These are phyloP conservation scores for Seira ritae DNA, from an alignment of 2,888 invertebrate genomes.

Conservation along the genomic window DNA sequence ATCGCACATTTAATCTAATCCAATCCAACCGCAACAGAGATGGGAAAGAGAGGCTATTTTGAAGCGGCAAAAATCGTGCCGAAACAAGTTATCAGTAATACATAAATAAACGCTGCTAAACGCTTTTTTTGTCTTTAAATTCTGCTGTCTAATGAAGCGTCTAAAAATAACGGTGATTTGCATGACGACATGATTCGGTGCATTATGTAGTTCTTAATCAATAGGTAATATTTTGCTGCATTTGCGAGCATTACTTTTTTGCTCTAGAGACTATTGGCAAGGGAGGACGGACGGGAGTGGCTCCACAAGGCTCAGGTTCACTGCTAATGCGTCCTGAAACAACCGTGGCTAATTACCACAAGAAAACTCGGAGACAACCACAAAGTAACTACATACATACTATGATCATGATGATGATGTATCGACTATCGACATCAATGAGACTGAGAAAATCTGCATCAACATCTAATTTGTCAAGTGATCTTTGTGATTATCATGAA, in stretches of 20 bases:
- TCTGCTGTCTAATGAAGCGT: slow-evolving; percentile 4
- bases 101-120: too few species aligned
- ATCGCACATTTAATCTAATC: too few species aligned
- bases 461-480: too few species aligned
- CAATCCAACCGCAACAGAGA: too few species aligned
- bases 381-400: background rate
- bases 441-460: too few species aligned
- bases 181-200: slow-evolving; percentile 7
- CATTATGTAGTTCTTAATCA: background rate
- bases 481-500: too few species aligned
- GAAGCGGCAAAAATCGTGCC: too few species aligned
- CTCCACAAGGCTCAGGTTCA: background rate
- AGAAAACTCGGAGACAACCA: background rate
- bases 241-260: too few species aligned
- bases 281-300: slow-evolving; percentile 27
- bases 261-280: background rate
- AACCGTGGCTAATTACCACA: slow-evolving; percentile 57
- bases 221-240: background rate
- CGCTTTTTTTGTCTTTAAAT: background rate
- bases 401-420: too few species aligned
- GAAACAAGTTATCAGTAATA: too few species aligned
- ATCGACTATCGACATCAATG: too few species aligned
- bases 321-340: background rate
- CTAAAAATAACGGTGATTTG: slow-evolving; percentile 41
- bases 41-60: too few species aligned